phyloP scores from a whole-genome alignment of 2,113 vertebrate genomes.

The Spea bombifrons region DNA sequence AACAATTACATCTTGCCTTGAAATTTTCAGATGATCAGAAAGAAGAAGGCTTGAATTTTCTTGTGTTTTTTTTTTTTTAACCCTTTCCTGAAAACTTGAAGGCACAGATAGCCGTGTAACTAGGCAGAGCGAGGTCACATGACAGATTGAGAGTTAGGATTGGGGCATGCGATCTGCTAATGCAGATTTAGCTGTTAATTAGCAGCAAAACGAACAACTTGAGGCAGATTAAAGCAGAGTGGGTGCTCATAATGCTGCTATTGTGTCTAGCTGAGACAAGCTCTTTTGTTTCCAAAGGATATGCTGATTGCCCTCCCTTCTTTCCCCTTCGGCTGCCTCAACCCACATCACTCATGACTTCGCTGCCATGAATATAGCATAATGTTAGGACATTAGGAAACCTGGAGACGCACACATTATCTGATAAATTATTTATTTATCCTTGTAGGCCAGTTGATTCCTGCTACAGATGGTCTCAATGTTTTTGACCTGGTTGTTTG shows the following conservation, averaged over 20 bases:
- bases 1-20: too few relatives aligned
- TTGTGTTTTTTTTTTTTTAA: too few relatives aligned
- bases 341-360: constrained; percentile 33
- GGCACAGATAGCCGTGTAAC: constrained; percentile 20
- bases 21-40: too few relatives aligned
- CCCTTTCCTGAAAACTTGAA: not conserved
- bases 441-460: not conserved
- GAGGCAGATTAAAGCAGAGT: constrained; percentile 49
- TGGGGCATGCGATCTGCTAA: constrained; percentile 42
- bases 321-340: constrained; percentile 27
- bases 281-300: constrained; percentile 37
- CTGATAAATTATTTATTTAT: not conserved
- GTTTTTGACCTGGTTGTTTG: not conserved
- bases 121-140: constrained; percentile 28
- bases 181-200: constrained; percentile 30
- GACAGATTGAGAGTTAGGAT: not conserved
- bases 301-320: constrained; percentile 29
- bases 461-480: not conserved
- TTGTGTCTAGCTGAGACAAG: constrained; percentile 41
- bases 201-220: constrained; percentile 39
- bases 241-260: constrained; percentile 24
- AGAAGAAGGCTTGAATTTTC: too few relatives aligned
- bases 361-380: not conserved
- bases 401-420: not conserved
- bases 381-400: not conserved